These are phyloP conservation scores for Uromys caudimaculatus DNA, from an alignment of 2,797 vertebrate species.

Conservation along the genomic window DNA sequence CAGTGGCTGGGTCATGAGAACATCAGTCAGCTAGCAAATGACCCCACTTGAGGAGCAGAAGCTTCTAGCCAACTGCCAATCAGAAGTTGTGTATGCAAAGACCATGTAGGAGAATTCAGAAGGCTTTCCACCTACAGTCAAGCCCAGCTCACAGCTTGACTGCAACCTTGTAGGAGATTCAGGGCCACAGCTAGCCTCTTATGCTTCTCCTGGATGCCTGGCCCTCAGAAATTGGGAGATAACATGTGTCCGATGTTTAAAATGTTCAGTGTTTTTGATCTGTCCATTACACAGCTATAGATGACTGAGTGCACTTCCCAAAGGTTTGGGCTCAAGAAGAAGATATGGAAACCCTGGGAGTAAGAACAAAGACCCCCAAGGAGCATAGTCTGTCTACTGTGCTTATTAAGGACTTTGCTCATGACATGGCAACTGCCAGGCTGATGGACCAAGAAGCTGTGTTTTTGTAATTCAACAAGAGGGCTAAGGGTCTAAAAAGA, in stretches of 20 bases:
- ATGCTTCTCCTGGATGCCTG: not conserved
- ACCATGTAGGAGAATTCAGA: not conserved
- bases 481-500: not conserved
- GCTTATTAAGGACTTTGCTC: not conserved
- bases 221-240: not conserved
- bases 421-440: not conserved
- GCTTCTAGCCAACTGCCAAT: not conserved
- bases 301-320: slow-evolving; percentile 7
- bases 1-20: not conserved
- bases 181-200: not conserved
- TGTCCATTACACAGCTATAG: not conserved
- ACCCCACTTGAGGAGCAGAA: not conserved
- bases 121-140: not conserved
- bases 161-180: not conserved
- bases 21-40: not conserved
- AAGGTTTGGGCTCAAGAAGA: slow-evolving; percentile 38
- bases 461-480: not conserved
- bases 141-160: not conserved
- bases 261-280: not conserved
- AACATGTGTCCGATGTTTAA: not conserved
- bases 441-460: not conserved
- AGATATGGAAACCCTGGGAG: not conserved
- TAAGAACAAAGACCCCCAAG: not conserved
- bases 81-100: not conserved
- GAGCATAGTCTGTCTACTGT: not conserved